phyloP scores from a whole-genome alignment of 2,113 vertebrate species.

The Myotis yumanensis region DNA sequence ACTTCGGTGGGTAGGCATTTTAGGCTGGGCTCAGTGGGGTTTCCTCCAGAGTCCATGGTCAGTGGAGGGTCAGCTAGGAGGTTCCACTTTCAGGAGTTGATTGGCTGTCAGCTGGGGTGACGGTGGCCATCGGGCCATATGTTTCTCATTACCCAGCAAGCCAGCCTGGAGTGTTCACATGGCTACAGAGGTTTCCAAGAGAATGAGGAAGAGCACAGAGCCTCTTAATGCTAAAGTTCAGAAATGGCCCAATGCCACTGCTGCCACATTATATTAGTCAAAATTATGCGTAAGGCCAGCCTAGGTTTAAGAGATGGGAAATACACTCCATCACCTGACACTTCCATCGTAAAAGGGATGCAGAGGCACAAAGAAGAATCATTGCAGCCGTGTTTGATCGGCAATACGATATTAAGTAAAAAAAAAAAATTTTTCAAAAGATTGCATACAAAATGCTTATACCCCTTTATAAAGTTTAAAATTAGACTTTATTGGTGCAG shows the following conservation, averaged over 20 bases:
- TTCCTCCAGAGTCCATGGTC: neutral
- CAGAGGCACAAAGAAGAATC: fast-evolving
- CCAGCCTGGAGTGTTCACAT: neutral
- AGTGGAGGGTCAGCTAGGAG: neutral
- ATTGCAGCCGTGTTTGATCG: neutral
- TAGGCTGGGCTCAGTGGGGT: neutral
- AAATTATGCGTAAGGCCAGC: neutral
- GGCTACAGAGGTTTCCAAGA: neutral
- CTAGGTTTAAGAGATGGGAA: neutral
- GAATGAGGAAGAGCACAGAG: neutral
- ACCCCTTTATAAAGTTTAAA: neutral
- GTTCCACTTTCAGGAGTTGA: neutral
- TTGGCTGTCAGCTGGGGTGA: neutral
- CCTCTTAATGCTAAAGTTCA: neutral
- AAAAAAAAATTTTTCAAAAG: neutral
- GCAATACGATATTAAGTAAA: neutral
- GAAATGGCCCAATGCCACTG: neutral
- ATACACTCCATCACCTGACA: neutral
- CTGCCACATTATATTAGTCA: neutral
- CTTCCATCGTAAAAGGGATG: neutral
- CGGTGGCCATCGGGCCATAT: neutral
- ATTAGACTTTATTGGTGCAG: neutral
- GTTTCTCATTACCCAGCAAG: neutral
- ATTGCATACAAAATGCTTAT: neutral
- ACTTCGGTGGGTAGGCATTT: neutral